A percentile compares a stretch with the other conserved stretches of the same genome.
phyloP scores from a whole-genome alignment of 2,797 vertebrate species.

The Melanogrammus aeglefinus region DNA sequence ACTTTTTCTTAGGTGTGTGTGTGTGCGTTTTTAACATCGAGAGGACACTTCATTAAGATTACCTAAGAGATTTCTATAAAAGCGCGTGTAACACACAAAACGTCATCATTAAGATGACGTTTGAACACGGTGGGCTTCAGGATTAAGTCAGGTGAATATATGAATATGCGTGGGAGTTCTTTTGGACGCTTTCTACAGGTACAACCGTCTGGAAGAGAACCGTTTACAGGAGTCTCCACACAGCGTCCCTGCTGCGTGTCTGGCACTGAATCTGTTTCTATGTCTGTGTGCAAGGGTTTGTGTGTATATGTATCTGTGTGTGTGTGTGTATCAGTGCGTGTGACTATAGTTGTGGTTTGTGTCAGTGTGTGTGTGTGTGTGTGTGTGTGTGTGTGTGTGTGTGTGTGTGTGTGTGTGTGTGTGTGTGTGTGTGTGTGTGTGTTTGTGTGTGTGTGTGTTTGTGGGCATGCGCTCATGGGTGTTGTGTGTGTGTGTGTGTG shows the following conservation, averaged over 20 bases:
- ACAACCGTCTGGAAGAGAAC: background rate
- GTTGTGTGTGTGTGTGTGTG: conserved; percentile 20
- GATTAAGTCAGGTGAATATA: background rate
- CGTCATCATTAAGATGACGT: no score
- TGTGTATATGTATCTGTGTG: background rate
- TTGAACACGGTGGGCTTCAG: background rate
- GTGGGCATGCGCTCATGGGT: background rate
- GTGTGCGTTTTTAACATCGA: background rate
- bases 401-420: background rate
- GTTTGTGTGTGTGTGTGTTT: background rate
- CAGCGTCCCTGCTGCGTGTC: background rate
- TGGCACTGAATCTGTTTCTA: background rate
- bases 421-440: conserved; percentile 19
- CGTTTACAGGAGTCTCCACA: background rate
- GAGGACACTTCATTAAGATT: background rate
- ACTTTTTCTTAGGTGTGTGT: background rate
- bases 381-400: background rate
- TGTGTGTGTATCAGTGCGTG: no score
- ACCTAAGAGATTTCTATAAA: background rate
- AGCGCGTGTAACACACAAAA: no score
- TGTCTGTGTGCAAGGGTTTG: background rate
- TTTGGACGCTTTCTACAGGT: background rate
- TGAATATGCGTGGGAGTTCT: background rate
- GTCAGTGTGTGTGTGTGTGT: conserved; percentile 9
- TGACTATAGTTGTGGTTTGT: no score